Evolutionary conservation across 2,113 vertebrate genomes (phyloP), one percentile per base, ranked within the genome.

Genomic region (Ictalurus furcatus): DNA sequence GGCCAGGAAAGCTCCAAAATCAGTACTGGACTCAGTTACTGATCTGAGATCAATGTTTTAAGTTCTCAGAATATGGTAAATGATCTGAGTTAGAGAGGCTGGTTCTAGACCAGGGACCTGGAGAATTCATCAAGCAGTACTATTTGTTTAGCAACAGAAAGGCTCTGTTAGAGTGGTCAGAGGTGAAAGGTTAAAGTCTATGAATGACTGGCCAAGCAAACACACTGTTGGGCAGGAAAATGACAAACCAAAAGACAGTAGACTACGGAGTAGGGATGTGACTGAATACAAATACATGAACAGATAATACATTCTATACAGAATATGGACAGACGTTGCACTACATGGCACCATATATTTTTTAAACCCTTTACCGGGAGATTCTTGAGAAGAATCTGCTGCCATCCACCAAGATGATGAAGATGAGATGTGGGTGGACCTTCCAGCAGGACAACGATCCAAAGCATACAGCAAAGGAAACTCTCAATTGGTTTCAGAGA

Each of bases 111-210:
- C 37, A 59, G 44, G 30, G n/a, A 52, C 48, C 67, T 61, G 58
- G 58, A 65, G 86, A 63, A 58, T 80, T 78, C 67, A 88, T 58
- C 84, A 86, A 84, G 84, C 85, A 74, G 81, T 52, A 73, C 71
- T 88, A 54, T 88, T 89, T 90, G 85, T 84, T 86, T 37, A 40
- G 65, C 12, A 25, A 84, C 63, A 52, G 30, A 25, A 56, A 74
- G 71, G 28, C 52, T 83, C 78, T 89, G 58, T 12, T 71, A 74
- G 65, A 84, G 85, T 76, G 88, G 34, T 59, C 71, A 90, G 76
- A 89, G 93, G 93, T 93, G 89, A 93, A 84, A 94, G 92, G 91
- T 93, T 89, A 93, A 28, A 91, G 91, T 84, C 83, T 34, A 83
- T 48, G 74, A 84, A 82, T 86, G 87, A 87, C 82, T 91, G 92